These are phyloP conservation scores for Eristalinus aeneus DNA, from an alignment of 2,888 invertebrate genomes.

Conservation along the genomic window DNA sequence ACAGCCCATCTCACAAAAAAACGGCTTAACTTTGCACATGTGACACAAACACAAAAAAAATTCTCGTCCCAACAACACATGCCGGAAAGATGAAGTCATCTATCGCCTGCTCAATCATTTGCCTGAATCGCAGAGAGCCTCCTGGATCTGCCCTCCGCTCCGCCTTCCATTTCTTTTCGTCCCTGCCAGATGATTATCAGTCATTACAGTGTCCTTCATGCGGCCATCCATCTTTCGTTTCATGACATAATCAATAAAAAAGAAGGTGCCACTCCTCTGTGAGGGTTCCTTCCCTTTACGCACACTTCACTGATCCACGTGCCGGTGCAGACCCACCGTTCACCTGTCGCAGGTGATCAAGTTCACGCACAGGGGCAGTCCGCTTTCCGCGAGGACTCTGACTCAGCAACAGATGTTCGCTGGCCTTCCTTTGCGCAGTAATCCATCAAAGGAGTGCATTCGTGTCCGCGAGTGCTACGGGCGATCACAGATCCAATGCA, in stretches of 20 bases:
- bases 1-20: too few relatives aligned
- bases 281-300: not conserved
- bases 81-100: not conserved
- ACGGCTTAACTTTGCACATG: not conserved
- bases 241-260: not conserved
- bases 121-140: not conserved
- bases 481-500: not conserved
- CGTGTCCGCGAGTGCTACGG: not conserved
- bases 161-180: not conserved
- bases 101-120: not conserved
- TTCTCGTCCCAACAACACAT: not conserved
- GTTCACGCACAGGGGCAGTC: not conserved
- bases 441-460: not conserved
- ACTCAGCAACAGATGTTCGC: not conserved
- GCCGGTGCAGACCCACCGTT: not conserved
- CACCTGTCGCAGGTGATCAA: not conserved
- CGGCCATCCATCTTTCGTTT: not conserved
- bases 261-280: not conserved
- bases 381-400: not conserved
- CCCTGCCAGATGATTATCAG: not conserved
- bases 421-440: not conserved
- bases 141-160: not conserved
- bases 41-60: not conserved
- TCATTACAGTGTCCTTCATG: not conserved
- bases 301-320: not conserved